Base-by-base conservation (phyloP, 2,797 vertebrate genomes). In the Sphaeramia orbicularis region DNA sequence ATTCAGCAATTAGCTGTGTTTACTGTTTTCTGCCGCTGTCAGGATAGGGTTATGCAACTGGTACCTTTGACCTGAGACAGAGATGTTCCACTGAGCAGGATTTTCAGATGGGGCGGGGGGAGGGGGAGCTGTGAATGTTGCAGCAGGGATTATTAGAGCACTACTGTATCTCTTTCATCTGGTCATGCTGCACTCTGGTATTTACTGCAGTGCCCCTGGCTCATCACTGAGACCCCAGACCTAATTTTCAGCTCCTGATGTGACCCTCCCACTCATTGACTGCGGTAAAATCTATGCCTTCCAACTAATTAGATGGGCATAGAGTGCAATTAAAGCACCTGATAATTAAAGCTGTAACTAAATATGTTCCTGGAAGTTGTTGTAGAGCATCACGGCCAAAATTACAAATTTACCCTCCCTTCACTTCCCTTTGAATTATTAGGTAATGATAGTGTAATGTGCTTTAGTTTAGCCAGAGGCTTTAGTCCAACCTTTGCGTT, bases 261-360 rank as follows among this genome's bases (percentile, higher is more conserved):
- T 64, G 62, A 78, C 83, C 79, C 82, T 81, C 81, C 78, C 60
- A 81, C 76, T 65, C 73, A 64, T n/a, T 54, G 71, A 65, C 71
- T 71, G 68, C 78, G 69, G 52, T 68, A 65, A 79, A 78, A 84
- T 76, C 41, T 7, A n/a, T 49, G 71, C 76, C 82, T 75, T 68
- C 66, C 69, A 56, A 81, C 71, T 87, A 83, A 88, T 90, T 85
- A 86, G 66, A 83, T 59, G 80, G 86, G 84, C 78, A 78, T 56
- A 37, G 56, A 72, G 62, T 12, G 59, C 75, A 86, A 86, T 86
- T 77, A 81, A 55, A 73, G 60, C 45, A 32, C 44, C 57, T 67
- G 71, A 72, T 83, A 83, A 89, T 78, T 67, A 78, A 81, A 70
- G 62, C 70, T 55, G 48, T 63, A 72, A 49, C 76, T 78, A 76